Base-by-base conservation (phyloP, 2,113 vertebrate genomes). In the Eurystomus gularis region DNA sequence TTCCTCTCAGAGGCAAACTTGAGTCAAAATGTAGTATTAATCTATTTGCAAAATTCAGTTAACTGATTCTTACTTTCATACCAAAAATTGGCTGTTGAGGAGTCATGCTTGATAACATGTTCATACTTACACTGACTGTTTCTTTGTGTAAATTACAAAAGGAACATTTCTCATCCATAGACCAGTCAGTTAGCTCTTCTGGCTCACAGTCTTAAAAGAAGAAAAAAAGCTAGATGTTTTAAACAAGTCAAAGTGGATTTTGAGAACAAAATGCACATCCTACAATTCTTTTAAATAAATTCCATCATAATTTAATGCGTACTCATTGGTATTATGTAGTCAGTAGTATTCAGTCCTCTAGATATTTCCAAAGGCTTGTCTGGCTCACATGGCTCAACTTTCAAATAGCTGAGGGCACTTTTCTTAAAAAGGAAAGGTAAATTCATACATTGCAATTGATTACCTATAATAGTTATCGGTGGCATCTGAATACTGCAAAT, bases 111-210 rank as follows among this genome's bases (percentile, higher is more conserved):
- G 52, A 72, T 58, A 95, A 29, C 79, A 91, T 16, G 77, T 81
- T 96, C 88, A 97, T 96, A 98, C 99, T 99, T 99, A 99, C 99
- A 98, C 97, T 98, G 96, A 98, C 98, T 98, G 99, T 98, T 97
- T 99, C 99, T 97, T 99, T 98, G 93, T 99, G 98, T 97, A 99
- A 98, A 95, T 98, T 99, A 98, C 99, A 99, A 98, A 99, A 99
- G 92, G 99, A 99, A 98, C 98, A 99, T 97, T 98, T 99, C 97
- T 98, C 98, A 98, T 99, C 99, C 97, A 99, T 98, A 94, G 99
- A 99, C 99, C 99, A 99, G 98, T 99, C 99, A 98, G 98, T 99
- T 87, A 99, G 97, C 82, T 99, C 99, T 98, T 99, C 99, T 92
- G 99, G 99, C 98, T 99, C 99, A 99, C 99, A 99, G 98, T 99